Conservation (phyloP, 2,797 vertebrate species). For the Acestrorhynchus altus region DNA sequence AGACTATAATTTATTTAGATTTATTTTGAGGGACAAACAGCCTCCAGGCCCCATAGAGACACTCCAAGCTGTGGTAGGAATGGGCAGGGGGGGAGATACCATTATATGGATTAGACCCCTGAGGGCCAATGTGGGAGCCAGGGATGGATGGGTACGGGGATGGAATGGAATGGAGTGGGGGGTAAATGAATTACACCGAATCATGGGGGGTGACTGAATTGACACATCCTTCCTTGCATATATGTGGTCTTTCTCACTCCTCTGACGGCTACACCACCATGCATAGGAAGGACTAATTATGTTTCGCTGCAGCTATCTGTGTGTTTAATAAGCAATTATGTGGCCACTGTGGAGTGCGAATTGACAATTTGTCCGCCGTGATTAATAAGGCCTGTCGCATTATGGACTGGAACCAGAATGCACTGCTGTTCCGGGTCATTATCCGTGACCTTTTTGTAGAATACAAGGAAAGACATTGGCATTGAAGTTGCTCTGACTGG, state of each 20-base stretch:
- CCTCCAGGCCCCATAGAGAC: conserved; percentile 27
- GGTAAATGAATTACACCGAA: conserved; percentile 43
- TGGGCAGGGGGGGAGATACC: conserved; percentile 23
- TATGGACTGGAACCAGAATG: conserved; percentile 41
- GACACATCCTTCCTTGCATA: conserved; percentile 29
- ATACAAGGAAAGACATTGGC: conserved; percentile 30
- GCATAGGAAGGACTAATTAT: conserved; percentile 46
- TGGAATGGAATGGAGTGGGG: background rate
- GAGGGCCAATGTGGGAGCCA: conserved; percentile 21
- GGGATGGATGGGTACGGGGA: background rate
- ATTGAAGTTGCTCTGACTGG: background rate
- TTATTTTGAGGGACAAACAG: conserved; percentile 51
- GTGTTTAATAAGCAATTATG: conserved; percentile 61
- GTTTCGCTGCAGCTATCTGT: conserved; percentile 47
- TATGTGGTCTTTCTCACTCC: conserved; percentile 20
- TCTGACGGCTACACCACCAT: conserved; percentile 27
- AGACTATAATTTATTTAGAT: conserved; percentile 57
- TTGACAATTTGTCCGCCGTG: conserved; percentile 60
- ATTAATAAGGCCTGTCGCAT: conserved; percentile 56
- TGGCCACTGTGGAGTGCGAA: conserved; percentile 38
- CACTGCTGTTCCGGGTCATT: conserved; percentile 43
- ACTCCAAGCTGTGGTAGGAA: conserved; percentile 20
- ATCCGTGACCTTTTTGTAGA: conserved; percentile 46
- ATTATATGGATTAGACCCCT: conserved; percentile 48
- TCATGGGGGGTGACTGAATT: conserved; percentile 32